A percentile compares a stretch with the other conserved stretches of the same genome.
Evolutionary conservation across 2,888 invertebrate genomes (phyloP).

Genomic region (Calameuta pallipes): DNA sequence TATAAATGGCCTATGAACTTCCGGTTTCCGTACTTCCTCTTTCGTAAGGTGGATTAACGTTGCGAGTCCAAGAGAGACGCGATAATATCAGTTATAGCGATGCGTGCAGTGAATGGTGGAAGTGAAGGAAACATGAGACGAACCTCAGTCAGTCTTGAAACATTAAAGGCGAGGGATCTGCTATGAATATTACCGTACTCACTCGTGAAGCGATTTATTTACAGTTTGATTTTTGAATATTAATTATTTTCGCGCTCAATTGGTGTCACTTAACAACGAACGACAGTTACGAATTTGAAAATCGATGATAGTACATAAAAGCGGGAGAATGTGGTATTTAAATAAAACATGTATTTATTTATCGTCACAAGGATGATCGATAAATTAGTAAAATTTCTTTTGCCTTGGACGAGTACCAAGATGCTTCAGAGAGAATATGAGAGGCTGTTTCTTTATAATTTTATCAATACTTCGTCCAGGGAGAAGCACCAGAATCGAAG

Average conservation of each 20-base stretch:
- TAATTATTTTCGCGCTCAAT: background rate
- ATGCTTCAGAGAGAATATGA: conserved; percentile 1
- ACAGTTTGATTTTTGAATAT: background rate
- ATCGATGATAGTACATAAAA: background rate
- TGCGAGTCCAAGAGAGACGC: background rate
- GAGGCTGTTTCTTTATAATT: background rate
- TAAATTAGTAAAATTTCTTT: background rate
- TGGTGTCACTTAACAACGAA: background rate
- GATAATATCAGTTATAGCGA: background rate
- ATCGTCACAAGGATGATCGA: background rate
- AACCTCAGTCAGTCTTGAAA: background rate
- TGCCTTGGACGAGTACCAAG: background rate
- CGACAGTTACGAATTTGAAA: background rate
- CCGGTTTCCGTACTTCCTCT: conserved; percentile 3
- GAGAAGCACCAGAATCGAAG: background rate
- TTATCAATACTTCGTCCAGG: background rate
- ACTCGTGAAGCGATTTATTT: background rate
- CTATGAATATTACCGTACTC: background rate
- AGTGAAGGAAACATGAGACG: background rate
- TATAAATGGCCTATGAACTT: background rate
- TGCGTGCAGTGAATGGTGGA: background rate
- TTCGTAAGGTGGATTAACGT: background rate
- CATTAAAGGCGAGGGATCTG: background rate
- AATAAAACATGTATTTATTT: background rate
- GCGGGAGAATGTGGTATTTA: background rate